Conservation (phyloP, 2,113 vertebrate genomes). For the Macquaria australasica region DNA sequence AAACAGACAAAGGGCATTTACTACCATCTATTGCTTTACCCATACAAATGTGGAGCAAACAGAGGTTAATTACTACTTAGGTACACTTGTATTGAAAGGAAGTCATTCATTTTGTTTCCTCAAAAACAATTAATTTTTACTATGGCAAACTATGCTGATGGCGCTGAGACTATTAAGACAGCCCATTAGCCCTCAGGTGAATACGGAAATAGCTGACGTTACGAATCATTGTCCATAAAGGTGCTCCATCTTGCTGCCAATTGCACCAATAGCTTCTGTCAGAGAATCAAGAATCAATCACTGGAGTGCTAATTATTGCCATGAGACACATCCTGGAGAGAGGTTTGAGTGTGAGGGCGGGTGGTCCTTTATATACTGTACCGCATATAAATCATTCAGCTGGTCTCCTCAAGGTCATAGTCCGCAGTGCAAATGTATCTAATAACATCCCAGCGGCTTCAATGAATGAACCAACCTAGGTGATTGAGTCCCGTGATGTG, state of each 20-base stretch:
- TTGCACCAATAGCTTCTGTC: conserved; percentile 16
- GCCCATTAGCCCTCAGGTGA: conserved; percentile 41
- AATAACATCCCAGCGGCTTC: conserved; percentile 32
- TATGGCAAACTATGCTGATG: conserved; percentile 9
- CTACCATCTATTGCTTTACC: not conserved
- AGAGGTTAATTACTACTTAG: conserved; percentile 30
- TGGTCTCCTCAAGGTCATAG: conserved; percentile 54
- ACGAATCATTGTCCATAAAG: conserved; percentile 43
- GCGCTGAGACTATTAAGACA: conserved; percentile 46
- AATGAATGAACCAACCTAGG: not conserved
- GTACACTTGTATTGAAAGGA: not conserved
- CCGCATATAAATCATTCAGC: conserved; percentile 58
- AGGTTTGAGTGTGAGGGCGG: not conserved
- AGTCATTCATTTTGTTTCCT: conserved; percentile 21
- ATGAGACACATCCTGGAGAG: conserved; percentile 27
- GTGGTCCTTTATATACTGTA: conserved; percentile 17
- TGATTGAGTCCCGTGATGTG: not conserved
- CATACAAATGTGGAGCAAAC: not conserved
- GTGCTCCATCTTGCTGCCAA: conserved; percentile 48
- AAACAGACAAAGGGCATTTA: conserved; percentile 11
- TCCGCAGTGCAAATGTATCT: conserved; percentile 11
- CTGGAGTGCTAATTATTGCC: conserved; percentile 59
- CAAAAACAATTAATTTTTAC: conserved; percentile 30
- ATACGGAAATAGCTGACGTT: conserved; percentile 39
- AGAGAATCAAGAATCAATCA: conserved; percentile 59